phyloP scores from a whole-genome alignment of 1,140 invertebrate genomes.

The Rhizoglyphus robini region DNA sequence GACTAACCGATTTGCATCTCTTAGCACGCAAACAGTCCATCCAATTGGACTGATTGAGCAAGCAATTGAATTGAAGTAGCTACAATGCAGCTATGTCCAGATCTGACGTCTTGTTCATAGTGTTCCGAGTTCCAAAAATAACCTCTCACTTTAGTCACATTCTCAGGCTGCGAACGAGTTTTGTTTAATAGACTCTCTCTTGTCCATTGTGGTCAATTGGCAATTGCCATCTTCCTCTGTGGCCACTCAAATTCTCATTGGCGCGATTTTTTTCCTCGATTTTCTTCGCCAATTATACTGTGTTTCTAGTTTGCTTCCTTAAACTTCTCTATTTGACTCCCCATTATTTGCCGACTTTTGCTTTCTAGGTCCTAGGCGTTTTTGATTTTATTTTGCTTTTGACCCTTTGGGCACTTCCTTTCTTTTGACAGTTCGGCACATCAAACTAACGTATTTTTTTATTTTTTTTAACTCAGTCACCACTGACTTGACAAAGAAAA shows the following conservation, averaged over 20 bases:
- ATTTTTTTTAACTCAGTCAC: too few species aligned
- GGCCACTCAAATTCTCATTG: background rate
- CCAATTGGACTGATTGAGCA: conserved; percentile 9
- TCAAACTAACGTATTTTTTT: too few species aligned
- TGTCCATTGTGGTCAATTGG: background rate
- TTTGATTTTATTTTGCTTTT: background rate
- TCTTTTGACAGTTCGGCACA: background rate
- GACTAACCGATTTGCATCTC: conserved; percentile 1
- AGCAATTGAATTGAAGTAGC: background rate
- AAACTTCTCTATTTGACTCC: background rate
- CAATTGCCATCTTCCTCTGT: too few species aligned
- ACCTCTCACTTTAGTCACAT: background rate
- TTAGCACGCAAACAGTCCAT: conserved; percentile 1
- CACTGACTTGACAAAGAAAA: background rate
- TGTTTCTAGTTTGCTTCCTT: background rate
- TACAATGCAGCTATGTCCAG: background rate
- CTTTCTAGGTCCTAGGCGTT: too few species aligned
- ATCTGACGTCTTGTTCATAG: background rate
- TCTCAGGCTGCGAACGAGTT: background rate
- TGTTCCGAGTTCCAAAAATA: conserved; percentile 7
- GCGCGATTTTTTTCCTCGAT: conserved; percentile 1
- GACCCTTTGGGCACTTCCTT: background rate
- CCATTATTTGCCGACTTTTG: background rate
- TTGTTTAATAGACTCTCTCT: background rate
- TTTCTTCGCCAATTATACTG: background rate